Conservation (phyloP, 2,888 invertebrate genomes). For the Muschampia plurimacula region DNA sequence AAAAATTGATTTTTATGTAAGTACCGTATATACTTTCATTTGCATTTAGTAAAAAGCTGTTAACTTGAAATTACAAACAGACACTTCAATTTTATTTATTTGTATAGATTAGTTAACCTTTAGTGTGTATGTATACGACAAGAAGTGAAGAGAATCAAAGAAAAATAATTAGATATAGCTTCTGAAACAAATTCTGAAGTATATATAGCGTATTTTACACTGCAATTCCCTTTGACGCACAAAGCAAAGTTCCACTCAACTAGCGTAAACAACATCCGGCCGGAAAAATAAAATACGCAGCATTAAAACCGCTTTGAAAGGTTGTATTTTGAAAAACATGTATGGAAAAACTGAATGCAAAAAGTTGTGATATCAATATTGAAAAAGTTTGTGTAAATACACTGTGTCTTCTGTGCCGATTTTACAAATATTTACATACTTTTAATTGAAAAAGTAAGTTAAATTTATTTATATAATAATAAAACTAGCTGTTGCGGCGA, state of each 20-base stretch:
- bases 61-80: no score
- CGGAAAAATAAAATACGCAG: constrained; percentile 25
- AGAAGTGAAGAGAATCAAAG: background rate
- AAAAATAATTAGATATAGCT: background rate
- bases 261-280: constrained; percentile 23
- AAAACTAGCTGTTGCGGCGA: no score
- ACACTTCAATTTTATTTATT: no score
- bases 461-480: no score
- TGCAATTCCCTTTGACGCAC: constrained; percentile 31
- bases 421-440: background rate
- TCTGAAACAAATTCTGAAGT: constrained; percentile 11
- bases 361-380: constrained; percentile 17
- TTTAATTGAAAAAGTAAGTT: background rate
- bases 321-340: constrained; percentile 21
- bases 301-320: constrained; percentile 25
- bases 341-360: background rate
- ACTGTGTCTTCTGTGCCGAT: background rate
- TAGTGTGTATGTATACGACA: no score
- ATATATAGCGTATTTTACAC: constrained; percentile 18
- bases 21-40: no score
- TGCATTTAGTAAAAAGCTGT: no score
- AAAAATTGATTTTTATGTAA: no score
- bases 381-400: constrained; percentile 3
- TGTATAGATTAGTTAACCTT: no score
- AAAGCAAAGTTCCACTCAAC: constrained; percentile 27